Evolutionary conservation across 2,888 invertebrate genomes (phyloP), one percentile per base, ranked within the genome.

Genomic region (Euzetes globulus): DNA sequence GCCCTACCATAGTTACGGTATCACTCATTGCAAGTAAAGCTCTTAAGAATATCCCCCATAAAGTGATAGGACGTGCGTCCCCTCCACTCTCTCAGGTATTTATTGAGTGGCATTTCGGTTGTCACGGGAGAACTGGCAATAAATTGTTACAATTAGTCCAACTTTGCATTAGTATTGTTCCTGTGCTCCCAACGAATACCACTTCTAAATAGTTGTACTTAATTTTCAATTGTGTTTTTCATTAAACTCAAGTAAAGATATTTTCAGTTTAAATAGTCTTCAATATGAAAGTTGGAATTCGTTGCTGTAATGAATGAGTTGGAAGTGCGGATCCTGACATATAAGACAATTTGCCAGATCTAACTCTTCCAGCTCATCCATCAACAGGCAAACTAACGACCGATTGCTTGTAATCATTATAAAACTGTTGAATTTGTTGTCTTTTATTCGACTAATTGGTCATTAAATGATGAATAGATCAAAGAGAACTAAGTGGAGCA

Each of bases 361-460:
- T 88, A 88, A 87, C 87, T 88, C 88, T 88, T 88, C 88, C 88
- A 88, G 87, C 88, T 88, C 60, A 60, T 58, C 37, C 71, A 75
- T 71, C 63, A 17, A n/a, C 71, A 29, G 58, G 37, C 58, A 25
- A 58, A 15, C 17, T 22, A 27, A 27, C 13, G 11, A 27, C 27
- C 29, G 15, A 25, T 29, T 58, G 25, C 29, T 27, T 15, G 1
- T 22, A 58, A 58, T 7, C 6, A 58, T 58, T 58, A 58, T 58
- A 58, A 27, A 58, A 58, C 58, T 25, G 58, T 58, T 27, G 25
- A 58, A 4, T 29, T 58, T 25, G 5, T 7, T 58, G 50, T 58
- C 3, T 22, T 58, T 19, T 7, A 27, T 25, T 15, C 27, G 25
- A 58, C 11, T 7, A 52, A 52, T 52, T 25, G 19, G 19, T 22